Base-by-base conservation (phyloP, 2,797 vertebrate species). In the Catostomus latipinnis region DNA sequence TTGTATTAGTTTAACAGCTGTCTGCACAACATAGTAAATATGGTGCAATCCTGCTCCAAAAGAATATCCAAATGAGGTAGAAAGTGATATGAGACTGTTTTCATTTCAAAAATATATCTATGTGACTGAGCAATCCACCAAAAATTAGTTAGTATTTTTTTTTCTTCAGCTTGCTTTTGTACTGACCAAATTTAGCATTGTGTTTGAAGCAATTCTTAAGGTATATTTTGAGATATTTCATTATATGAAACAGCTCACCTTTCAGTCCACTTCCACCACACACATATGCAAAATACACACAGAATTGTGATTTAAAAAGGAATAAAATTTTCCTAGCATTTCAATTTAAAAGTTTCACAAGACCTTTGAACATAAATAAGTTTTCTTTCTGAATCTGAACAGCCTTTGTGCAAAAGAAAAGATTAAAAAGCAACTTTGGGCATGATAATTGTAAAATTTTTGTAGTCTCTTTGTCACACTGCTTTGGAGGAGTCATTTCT, bases 1-100 rank as follows among this genome's bases (percentile, higher is more conserved):
- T 45, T 9, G 2, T 82, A 80, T 85, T 74, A 80, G 56, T 85
- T 84, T 78, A 83, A 83, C 34, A 34, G 34, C 34, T 34, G 34
- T 34, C 34, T 34, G 34, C 34, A 34, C 34, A 34, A 34, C 76
- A 78, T 57, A 60, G 75, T 74, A 60, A 68, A 78, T 62, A 58
- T 81, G 76, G 58, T 78, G 5, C 49, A 66, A 80, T 65, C 34
- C 34, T 1, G 0, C 58, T 49, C 3, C 57, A 12, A 46, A n/a
- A 48, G 34, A 65, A 56, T 1, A 53, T 46, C 53, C 45, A 68
- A 50, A 60, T 9, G 34, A 48, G 54, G 54, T 76, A 9, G 9
- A 69, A 68, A 1, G 1, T 54, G 18, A 60, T 58, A 68, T 49
- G 16, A 76, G 13, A 57, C 45, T 54, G 14, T 6, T 13, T 63